These are phyloP conservation scores for Anguilla anguilla DNA, from an alignment of 2,797 vertebrate species.

Conservation along the genomic window DNA sequence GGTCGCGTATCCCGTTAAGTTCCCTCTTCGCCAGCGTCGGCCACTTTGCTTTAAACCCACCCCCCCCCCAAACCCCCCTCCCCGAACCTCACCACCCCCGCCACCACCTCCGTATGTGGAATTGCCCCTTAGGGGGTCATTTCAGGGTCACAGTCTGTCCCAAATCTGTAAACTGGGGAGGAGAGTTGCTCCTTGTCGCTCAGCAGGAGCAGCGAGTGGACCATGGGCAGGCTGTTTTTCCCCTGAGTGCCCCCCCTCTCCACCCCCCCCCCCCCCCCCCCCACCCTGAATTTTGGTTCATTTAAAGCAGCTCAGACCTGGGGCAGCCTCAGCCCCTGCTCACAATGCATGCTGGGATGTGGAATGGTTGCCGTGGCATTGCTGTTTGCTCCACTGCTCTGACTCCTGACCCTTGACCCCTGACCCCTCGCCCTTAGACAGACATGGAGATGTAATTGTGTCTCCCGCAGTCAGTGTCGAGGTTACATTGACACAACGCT, in stretches of 20 bases:
- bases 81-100: too few relatives aligned
- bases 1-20: neutral
- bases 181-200: neutral
- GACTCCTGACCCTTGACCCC: slow-evolving; percentile 6
- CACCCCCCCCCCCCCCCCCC: too few relatives aligned
- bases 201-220: too few relatives aligned
- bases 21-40: neutral
- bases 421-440: slow-evolving; percentile 21
- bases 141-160: neutral
- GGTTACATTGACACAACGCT: neutral
- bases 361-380: neutral
- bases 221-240: neutral
- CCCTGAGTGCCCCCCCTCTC: neutral
- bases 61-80: too few relatives aligned
- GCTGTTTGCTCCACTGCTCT: neutral
- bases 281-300: too few relatives aligned
- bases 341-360: neutral
- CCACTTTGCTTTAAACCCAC: neutral
- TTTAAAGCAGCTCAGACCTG: neutral
- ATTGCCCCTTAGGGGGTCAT: neutral
- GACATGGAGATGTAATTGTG: slow-evolving; percentile 9
- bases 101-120: neutral
- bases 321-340: neutral
- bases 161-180: neutral
- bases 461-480: neutral